Evolutionary conservation across 2,113 vertebrate species (phyloP), one percentile per base, ranked within the genome.

Genomic region (Leptobrachium ailaonicum): DNA sequence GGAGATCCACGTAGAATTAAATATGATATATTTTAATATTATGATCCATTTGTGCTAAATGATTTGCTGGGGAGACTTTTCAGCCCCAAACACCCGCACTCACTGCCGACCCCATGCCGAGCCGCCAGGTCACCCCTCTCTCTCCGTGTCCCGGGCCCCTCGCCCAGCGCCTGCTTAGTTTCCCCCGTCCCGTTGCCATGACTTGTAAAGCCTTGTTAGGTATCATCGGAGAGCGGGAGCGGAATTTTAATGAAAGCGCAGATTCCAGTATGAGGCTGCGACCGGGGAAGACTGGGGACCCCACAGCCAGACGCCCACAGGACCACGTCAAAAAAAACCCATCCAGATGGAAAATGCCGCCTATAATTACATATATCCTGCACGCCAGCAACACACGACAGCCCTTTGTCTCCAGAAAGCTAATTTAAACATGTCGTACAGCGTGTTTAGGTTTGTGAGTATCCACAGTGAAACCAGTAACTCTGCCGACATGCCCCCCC

Each of bases 31-130:
- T 47, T 47, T 47, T 8, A 8, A 47, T 47, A 47, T 47, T 4
- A 47, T 4, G 3, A 8, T 3, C 45, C 3, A 50, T 5, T 50
- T 50, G 47, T 50, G 4, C 47, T 8, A 50, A 50, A 50, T 50
- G 1, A 50, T 50, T 50, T 50, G 8, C 47, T 50, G 47, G 8
- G 47, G 20, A 66, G 63, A 66, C 20, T 66, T 41, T 8, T 66
- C 20, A 40, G n/a, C 20, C 12, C 41, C 50, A 6, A 12, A 20
- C 42, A 2, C 13, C 41, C 32, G 0, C 40, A 45, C 58, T 8
- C 7, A 2, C n/a, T 5, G 20, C 41, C n/a, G 2, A 0, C 6
- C 7, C 2, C 0, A 1, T 54, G 5, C 1, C 1, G 2, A 5
- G 13, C 2, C 6, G 42, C 14, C 60, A 10, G 6, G 1, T 67